Base-by-base conservation (phyloP, 2,797 vertebrate genomes). In the Cheirogaleus major region DNA sequence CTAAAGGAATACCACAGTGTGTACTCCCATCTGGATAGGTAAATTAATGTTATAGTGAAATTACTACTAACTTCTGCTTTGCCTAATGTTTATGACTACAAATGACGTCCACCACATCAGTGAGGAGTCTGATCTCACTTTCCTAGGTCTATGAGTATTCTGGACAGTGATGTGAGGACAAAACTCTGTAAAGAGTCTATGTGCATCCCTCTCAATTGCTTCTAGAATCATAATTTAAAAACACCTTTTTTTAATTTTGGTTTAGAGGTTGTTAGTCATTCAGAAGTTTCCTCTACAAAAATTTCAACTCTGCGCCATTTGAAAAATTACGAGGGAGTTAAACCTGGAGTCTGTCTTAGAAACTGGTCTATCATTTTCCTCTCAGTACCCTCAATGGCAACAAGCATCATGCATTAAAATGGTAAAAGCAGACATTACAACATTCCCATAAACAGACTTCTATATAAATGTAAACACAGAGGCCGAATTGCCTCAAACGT, bases 61-160 rank as follows among this genome's bases (percentile, higher is more conserved):
- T 96, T 82, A 89, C 57, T 93, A 88, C 41, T 91, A 90, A 95
- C 83, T 97, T 94, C 70, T 96, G 92, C 84, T 86, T 93, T 86
- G 81, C 80, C 94, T 97, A 94, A 95, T 79, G 75, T 91, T 95
- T 96, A 35, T 91, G 94, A 70, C 30, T 70, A 69, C 43, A 76
- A 45, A 87, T 85, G 79, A 70, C 23, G 80, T 89, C 91, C 94
- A 59, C 88, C 63, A 65, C 30, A 30, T 65, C 13, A n/a, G 18
- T n/a, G n/a, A 17, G 55, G 50, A 88, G 73, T 79, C 10, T 59
- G 87, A 69, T n/a, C 75, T 88, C 52, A 61, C 43, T 86, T 81
- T 87, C 65, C 45, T 89, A 20, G 2, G 18, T 78, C 72, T 57
- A 1, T n/a, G 48, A 83, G 43, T 83, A 67, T 14, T 91, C 70